phyloP scores from a whole-genome alignment of 2,888 invertebrate species.

The Craniophora ligustri region DNA sequence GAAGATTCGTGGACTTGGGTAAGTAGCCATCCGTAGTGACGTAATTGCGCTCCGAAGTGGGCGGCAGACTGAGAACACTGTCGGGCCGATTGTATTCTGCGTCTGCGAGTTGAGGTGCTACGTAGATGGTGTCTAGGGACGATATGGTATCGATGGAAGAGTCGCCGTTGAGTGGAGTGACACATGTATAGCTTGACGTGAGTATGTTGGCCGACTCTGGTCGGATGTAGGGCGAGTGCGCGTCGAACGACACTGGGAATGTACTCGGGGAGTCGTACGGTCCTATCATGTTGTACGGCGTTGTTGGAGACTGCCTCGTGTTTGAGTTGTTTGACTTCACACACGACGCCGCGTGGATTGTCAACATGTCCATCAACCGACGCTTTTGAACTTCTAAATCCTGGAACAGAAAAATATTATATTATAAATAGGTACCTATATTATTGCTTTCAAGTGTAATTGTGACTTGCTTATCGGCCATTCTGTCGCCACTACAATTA shows the following conservation, averaged over 20 bases:
- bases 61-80: conserved; percentile 80
- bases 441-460: conserved; percentile 4
- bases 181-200: conserved; percentile 84
- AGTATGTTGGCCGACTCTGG: conserved; percentile 87
- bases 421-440: conserved; percentile 4
- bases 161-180: conserved; percentile 77
- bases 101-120: conserved; percentile 77
- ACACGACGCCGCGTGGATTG: conserved; percentile 92
- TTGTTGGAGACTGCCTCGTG: conserved; percentile 78
- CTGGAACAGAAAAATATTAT: conserved; percentile 77
- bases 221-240: conserved; percentile 84
- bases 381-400: conserved; percentile 94
- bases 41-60: conserved; percentile 72
- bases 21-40: conserved; percentile 81
- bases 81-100: conserved; percentile 80
- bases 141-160: conserved; percentile 80
- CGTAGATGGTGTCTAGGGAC: conserved; percentile 78
- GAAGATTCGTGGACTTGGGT: conserved; percentile 80
- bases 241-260: conserved; percentile 82
- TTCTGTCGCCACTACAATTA: conserved; percentile 48
- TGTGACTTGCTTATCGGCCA: conserved; percentile 48
- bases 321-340: conserved; percentile 84
- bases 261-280: conserved; percentile 81
- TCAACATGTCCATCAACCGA: conserved; percentile 93
- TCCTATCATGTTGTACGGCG: conserved; percentile 80